Percentiles rank a stretch among this genome's conserved stretches.
Conservation (phyloP, 2,797 vertebrate species). For the Pipistrellus kuhlii region DNA sequence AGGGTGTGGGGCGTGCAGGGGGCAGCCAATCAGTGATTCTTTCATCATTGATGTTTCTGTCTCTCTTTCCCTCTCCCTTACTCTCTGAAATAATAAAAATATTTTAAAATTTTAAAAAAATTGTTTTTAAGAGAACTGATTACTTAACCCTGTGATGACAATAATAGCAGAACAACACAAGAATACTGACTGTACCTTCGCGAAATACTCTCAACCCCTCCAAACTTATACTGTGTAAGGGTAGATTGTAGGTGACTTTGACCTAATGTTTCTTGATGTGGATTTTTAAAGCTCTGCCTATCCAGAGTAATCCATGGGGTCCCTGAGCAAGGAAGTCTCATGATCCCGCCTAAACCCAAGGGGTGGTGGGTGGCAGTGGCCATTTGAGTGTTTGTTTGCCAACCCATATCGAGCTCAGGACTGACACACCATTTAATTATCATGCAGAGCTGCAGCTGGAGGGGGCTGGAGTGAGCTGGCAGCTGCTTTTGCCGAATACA, state of each 20-base stretch:
- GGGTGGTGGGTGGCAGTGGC: neutral
- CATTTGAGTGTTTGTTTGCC: slow-evolving; percentile 38
- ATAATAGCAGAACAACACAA: neutral
- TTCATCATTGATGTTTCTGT: no score
- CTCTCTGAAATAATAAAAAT: no score
- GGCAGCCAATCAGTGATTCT: no score
- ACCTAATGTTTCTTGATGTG: neutral
- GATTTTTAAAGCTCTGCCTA: neutral
- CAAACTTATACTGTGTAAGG: neutral
- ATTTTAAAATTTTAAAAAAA: neutral
- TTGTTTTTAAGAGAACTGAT: neutral
- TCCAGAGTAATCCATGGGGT: neutral
- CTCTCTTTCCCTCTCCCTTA: no score
- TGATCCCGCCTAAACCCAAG: neutral
- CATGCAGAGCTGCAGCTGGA: slow-evolving; percentile 73
- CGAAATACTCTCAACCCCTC: neutral
- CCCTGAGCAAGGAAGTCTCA: neutral
- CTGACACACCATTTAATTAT: slow-evolving; percentile 66
- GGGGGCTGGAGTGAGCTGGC: slow-evolving; percentile 65
- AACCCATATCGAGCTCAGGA: neutral
- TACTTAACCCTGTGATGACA: neutral
- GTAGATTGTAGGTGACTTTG: neutral
- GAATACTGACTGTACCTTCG: neutral
- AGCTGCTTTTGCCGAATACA: slow-evolving; percentile 75
- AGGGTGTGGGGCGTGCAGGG: no score